Evolutionary conservation across 2,113 vertebrate genomes (phyloP).

Genomic region (Chinchilla lanigera): DNA sequence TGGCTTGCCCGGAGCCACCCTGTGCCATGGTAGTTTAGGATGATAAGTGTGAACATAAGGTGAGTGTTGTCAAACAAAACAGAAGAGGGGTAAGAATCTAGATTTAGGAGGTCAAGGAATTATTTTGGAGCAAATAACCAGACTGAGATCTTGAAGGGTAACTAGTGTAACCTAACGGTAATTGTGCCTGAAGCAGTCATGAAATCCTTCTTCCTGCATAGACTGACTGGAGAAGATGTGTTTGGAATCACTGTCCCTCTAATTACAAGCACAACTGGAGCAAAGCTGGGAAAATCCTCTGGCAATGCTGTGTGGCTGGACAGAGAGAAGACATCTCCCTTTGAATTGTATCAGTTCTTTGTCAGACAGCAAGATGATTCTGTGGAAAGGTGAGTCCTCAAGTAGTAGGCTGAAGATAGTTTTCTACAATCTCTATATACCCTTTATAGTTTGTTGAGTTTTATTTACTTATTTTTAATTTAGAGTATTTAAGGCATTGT

Average conservation of each 20-base stretch:
- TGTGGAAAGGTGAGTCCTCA: slow-evolving; percentile 89
- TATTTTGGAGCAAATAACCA: slow-evolving; percentile 20
- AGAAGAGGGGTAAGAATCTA: not conserved
- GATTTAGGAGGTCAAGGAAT: not conserved
- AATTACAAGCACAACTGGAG: slow-evolving; percentile 93
- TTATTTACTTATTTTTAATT: not conserved
- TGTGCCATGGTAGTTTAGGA: not conserved
- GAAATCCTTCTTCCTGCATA: slow-evolving; percentile 71
- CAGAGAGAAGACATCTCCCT: slow-evolving; percentile 94
- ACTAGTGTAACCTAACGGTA: not conserved
- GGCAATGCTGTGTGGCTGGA: slow-evolving; percentile 98
- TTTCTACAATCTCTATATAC: not conserved
- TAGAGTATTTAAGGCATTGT: slow-evolving; percentile 26
- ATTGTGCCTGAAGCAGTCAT: not conserved
- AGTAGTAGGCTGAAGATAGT: not conserved
- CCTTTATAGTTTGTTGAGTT: not conserved
- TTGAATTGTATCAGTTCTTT: slow-evolving; percentile 98
- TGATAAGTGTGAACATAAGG: not conserved
- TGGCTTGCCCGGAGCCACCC: not conserved
- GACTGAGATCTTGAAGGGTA: not conserved
- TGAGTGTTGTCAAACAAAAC: not conserved
- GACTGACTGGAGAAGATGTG: slow-evolving; percentile 93
- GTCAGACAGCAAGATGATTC: slow-evolving; percentile 91
- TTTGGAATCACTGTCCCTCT: slow-evolving; percentile 96
- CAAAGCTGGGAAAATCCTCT: slow-evolving; percentile 97